Conservation (phyloP, 2,797 vertebrate genomes). For the Coreius guichenoti region DNA sequence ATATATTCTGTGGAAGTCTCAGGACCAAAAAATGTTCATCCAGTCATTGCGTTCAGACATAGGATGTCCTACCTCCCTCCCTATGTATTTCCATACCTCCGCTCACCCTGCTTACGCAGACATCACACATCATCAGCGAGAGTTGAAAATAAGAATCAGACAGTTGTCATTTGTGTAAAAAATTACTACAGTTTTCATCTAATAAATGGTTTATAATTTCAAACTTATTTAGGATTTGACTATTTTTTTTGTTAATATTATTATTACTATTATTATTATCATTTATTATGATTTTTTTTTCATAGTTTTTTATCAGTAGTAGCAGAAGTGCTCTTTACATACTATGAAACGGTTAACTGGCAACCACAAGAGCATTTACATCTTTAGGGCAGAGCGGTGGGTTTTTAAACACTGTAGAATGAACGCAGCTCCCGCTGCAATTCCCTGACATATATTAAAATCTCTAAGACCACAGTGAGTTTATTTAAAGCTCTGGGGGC, state of each 20-base stretch:
- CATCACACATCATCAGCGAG: not conserved
- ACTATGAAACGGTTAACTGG: not conserved
- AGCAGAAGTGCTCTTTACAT: not conserved
- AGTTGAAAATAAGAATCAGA: not conserved
- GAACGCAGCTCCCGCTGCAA: conserved; percentile 20
- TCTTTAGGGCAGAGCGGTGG: conserved; percentile 16
- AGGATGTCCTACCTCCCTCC: no score
- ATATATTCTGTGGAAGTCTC: no score
- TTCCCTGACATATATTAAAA: conserved; percentile 49
- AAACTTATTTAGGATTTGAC: not conserved
- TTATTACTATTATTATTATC: not conserved
- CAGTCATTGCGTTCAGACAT: no score
- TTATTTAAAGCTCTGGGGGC: conserved; percentile 28
- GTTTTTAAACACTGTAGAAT: conserved; percentile 38
- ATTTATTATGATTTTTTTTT: not conserved
- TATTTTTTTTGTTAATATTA: not conserved
- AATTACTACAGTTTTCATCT: not conserved
- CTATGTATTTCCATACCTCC: no score
- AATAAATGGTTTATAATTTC: not conserved
- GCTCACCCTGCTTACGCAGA: no score
- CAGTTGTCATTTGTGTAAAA: not conserved
- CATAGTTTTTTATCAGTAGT: not conserved
- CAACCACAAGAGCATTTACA: conserved; percentile 8
- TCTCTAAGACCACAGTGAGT: conserved; percentile 38
- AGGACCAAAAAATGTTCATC: no score